A percentile compares a stretch with the other conserved stretches of the same genome.
These are phyloP conservation scores for Macrotis lagotis DNA, from an alignment of 2,113 vertebrate species.

Conservation along the genomic window DNA sequence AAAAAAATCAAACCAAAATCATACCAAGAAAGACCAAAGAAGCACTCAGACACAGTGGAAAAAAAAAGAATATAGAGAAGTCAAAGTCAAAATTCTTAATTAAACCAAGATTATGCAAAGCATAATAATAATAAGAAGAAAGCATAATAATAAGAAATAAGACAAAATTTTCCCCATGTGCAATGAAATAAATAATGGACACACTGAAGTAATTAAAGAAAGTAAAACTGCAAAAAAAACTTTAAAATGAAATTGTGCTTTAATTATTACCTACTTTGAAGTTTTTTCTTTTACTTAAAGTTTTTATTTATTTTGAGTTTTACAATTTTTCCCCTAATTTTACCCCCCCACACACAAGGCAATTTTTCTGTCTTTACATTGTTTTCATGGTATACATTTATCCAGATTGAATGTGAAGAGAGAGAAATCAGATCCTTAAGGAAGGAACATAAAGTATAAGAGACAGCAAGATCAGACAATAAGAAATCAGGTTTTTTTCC, in stretches of 20 bases:
- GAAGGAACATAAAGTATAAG: no score
- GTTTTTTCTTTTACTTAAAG: no score
- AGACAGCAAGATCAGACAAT: no score
- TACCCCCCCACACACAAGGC: no score
- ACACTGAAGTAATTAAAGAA: not conserved
- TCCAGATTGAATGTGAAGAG: no score
- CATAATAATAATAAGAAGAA: not conserved
- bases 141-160: not conserved
- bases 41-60: not conserved
- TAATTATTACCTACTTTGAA: not conserved
- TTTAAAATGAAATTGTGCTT: not conserved
- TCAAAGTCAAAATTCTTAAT: not conserved
- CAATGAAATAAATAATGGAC: not conserved
- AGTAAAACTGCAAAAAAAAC: not conserved
- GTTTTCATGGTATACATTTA: no score
- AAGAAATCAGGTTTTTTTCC: no score
- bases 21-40: not conserved
- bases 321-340: no score
- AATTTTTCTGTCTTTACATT: no score
- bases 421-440: no score
- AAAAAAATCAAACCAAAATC: not conserved
- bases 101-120: not conserved
- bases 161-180: not conserved
- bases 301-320: no score
- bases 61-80: not conserved